Percentiles rank a stretch among this genome's conserved stretches.
Evolutionary conservation across 2,797 vertebrate species (phyloP).

Genomic region (Paedocypris micromegethes): DNA sequence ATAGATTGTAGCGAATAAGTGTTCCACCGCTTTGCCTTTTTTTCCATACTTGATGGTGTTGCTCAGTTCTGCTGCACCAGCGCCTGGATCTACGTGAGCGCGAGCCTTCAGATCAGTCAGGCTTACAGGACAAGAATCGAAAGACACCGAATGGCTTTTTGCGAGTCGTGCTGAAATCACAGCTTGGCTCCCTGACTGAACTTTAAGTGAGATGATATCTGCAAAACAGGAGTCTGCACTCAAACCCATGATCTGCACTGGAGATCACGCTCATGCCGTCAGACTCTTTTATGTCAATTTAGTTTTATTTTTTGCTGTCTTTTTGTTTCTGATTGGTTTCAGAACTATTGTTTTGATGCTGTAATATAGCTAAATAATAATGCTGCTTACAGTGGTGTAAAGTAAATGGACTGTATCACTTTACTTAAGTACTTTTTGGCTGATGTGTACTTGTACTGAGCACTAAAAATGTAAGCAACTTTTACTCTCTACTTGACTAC

Average conservation of each 20-base stretch:
- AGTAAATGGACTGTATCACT: no score
- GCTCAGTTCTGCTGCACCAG: neutral
- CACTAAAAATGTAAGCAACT: no score
- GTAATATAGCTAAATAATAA: no score
- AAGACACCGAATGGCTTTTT: slow-evolving; percentile 66
- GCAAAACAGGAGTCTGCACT: slow-evolving; percentile 2
- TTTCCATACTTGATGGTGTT: slow-evolving; percentile 7
- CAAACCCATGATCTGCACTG: neutral
- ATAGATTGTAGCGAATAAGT: slow-evolving; percentile 18
- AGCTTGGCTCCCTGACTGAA: slow-evolving; percentile 42
- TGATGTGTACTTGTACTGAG: no score
- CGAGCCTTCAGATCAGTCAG: slow-evolving; percentile 31
- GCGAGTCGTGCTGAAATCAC: slow-evolving; percentile 56
- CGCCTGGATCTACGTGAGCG: slow-evolving; percentile 15
- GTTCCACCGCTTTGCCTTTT: neutral
- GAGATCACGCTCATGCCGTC: neutral
- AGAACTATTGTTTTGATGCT: no score
- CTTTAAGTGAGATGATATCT: slow-evolving; percentile 31
- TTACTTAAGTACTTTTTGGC: no score
- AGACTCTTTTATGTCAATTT: no score
- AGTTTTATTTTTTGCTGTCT: no score
- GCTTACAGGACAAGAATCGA: neutral
- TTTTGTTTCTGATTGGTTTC: no score
- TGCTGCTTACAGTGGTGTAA: no score
- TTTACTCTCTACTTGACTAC: no score